A percentile compares a stretch with the other conserved stretches of the same genome.
Evolutionary conservation across 2,888 invertebrate genomes (phyloP).

Genomic region (Harmothoe impar): DNA sequence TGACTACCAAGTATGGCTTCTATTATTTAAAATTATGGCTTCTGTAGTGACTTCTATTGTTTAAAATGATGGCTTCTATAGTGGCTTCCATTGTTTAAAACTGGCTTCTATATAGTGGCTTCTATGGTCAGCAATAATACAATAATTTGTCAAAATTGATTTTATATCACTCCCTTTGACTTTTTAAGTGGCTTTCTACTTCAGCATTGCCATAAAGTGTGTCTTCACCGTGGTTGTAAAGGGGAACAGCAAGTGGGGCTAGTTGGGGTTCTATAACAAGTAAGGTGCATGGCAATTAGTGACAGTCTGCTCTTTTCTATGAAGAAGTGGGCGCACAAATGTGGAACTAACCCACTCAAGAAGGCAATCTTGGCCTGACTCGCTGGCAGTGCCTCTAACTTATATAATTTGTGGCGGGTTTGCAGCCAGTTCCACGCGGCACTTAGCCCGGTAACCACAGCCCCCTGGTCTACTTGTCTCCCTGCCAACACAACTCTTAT

Average conservation of each 20-base stretch:
- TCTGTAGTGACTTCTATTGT: background rate
- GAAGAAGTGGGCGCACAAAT: background rate
- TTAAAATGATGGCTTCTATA: background rate
- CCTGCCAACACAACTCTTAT: conserved; percentile 13
- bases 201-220: background rate
- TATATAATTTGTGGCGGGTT: background rate
- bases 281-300: background rate
- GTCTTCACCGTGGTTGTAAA: no score
- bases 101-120: background rate
- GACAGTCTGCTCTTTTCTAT: background rate
- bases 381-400: background rate
- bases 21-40: background rate
- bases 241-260: no score
- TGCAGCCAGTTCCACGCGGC: background rate
- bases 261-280: no score
- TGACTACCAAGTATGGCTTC: conserved; percentile 18
- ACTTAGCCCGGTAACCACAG: background rate
- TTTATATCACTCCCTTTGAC: no score
- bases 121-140: no score
- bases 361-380: conserved; percentile 21
- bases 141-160: no score
- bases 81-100: background rate
- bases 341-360: conserved; percentile 25
- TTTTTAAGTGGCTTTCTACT: background rate
- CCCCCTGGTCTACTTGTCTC: background rate